Conservation (phyloP, 2,888 invertebrate species). For the Drosophila mulleri region DNA sequence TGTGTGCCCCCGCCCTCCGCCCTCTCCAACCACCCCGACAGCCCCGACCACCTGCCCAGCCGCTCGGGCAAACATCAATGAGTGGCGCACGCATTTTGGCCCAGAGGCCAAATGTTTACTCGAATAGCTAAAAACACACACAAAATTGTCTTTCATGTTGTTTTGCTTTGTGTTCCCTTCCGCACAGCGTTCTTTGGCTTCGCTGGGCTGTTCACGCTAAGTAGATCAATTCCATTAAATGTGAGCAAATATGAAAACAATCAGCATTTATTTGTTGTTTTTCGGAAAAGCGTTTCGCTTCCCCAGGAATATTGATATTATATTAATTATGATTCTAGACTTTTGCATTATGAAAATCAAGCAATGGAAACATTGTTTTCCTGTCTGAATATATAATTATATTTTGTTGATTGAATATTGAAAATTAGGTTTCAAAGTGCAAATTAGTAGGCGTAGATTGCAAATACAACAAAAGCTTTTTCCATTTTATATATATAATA, state of each 20-base stretch:
- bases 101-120: slow-evolving; percentile 25
- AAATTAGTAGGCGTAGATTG: no score
- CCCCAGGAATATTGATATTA: neutral
- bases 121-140: slow-evolving; percentile 6
- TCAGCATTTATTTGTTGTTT: neutral
- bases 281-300: neutral
- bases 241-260: neutral
- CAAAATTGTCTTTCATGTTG: slow-evolving; percentile 26
- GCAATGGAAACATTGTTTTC: neutral
- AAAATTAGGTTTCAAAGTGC: neutral
- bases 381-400: neutral
- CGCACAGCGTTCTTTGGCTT: neutral
- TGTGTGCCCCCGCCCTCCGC: neutral
- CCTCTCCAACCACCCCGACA: neutral
- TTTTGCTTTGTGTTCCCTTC: slow-evolving; percentile 1
- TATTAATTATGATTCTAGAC: neutral
- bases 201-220: neutral
- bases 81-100: slow-evolving; percentile 18
- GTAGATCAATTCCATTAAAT: neutral
- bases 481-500: no score
- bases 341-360: no score
- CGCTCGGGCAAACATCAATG: slow-evolving; percentile 4
- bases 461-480: no score
- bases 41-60: neutral
- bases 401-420: neutral